Evolutionary conservation across 2,888 invertebrate genomes (phyloP), one percentile per base, ranked within the genome.

Genomic region (Muscina levida): DNA sequence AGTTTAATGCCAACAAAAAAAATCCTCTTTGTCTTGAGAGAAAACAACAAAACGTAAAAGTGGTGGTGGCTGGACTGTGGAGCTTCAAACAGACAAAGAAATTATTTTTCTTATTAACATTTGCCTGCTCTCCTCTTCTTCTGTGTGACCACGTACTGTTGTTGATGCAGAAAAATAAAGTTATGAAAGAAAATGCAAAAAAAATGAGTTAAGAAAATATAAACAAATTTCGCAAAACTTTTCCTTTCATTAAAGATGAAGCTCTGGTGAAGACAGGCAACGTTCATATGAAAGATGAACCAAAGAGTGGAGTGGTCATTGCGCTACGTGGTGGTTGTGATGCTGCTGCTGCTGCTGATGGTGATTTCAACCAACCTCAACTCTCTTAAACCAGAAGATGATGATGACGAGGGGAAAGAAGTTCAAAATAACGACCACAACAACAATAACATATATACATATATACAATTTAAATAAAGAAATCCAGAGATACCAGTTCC

Each of bases 401-500:
- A n/a, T n/a, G n/a, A n/a, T n/a, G n/a, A n/a, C n/a, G n/a, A n/a
- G n/a, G n/a, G n/a, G n/a, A n/a, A n/a, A n/a, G n/a, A n/a, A n/a
- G n/a, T n/a, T n/a, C n/a, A n/a, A n/a, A n/a, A n/a, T n/a, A n/a
- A n/a, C n/a, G n/a, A 74, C 37, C 15, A 37, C 1, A 73, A 66
- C 17, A 48, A 48, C 44, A 37, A 24, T 24, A 19, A 66, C 19
- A 5, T 15, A 31, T 66, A 57, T n/a, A 71, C 22, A 44, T 57
- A n/a, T n/a, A n/a, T n/a, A n/a, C n/a, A n/a, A 56, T 62, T 56
- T 68, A 56, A 70, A 73, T 77, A 24, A 59, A 59, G 37, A 73
- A 72, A 79, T 75, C 59, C 66, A 72, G 72, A 44, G 74, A 74
- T 71, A 79, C 74, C 79, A 79, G 79, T 79, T 79, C 53, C 71